Evolutionary conservation across 2,113 vertebrate species (phyloP).

Genomic region (Cavia aperea): DNA sequence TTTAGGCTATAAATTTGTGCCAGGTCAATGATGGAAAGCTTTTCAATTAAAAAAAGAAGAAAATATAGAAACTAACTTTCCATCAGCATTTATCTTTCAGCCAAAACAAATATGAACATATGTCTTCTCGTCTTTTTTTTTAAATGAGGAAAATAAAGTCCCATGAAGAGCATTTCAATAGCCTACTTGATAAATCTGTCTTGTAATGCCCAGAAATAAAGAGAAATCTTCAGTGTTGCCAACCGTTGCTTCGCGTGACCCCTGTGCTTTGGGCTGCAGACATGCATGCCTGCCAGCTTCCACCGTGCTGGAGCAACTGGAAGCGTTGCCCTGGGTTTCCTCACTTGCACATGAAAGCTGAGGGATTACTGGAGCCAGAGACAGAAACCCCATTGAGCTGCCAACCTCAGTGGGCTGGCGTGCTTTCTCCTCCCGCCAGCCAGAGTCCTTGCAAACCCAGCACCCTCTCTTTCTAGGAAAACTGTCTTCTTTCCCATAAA

Average conservation of each 20-base stretch:
- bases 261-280: neutral
- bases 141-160: neutral
- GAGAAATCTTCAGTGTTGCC: neutral
- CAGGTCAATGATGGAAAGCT: slow-evolving; percentile 39
- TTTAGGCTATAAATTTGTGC: slow-evolving; percentile 53
- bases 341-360: neutral
- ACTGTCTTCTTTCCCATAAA: slow-evolving; percentile 2
- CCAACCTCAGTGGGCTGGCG: neutral
- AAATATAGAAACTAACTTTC: neutral
- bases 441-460: neutral
- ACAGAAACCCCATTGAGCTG: neutral
- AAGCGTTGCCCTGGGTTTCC: neutral
- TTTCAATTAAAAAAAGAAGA: slow-evolving; percentile 54
- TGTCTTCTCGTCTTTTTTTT: slow-evolving; percentile 17
- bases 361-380: neutral
- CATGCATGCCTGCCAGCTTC: neutral
- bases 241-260: neutral
- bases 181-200: slow-evolving; percentile 17
- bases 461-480: slow-evolving; percentile 19
- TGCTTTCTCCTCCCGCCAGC: neutral
- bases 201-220: neutral
- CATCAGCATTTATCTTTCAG: neutral
- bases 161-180: neutral
- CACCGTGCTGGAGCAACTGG: neutral
- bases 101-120: neutral